Base-by-base conservation (phyloP, 2,797 vertebrate species). In the Coreius guichenoti region DNA sequence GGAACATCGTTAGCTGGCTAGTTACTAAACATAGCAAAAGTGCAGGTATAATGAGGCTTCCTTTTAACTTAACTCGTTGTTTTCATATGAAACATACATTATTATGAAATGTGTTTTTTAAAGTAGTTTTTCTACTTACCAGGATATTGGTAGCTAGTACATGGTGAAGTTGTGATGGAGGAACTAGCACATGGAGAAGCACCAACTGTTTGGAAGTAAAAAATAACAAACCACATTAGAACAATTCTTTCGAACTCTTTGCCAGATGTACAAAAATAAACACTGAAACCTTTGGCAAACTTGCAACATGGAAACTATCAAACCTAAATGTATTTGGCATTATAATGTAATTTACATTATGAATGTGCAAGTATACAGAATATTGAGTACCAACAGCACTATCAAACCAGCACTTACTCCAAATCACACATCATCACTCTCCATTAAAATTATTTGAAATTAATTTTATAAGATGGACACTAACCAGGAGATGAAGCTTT, bases 381-480 rank as follows among this genome's bases (percentile, higher is more conserved):
- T 73, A 26, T 47, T 51, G n/a, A 74, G 43, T 19, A 74, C 2
- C 17, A 51, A 51, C 7, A 29, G 14, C 43, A 49, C 14, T 74
- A 49, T 74, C 26, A 72, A 72, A 72, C 13, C 13, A 45, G 39
- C 7, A 26, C 69, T 13, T 73, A 9, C 5, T 47, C 6, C 7
- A 49, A 47, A 73, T 73, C 70, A 47, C 43, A 73, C 69, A 72
- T 47, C 69, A 72, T 45, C n/a, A 73, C n/a, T 73, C 69, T n/a
- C 13, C 11, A 23, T 72, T 45, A 26, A 19, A 72, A n/a, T 12
- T 45, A 70, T 70, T 45, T 70, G 68, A 70, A 5, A 70, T 67
- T 8, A 1, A 72, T 26, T 47, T 47, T 7, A 72, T 45, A 16
- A 47, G 23, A 45, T 45, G 23, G 12, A 72, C 69, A 45, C 23